These are phyloP conservation scores for Drosophila hamatofila DNA, from an alignment of 2,888 invertebrate genomes.

Conservation along the genomic window DNA sequence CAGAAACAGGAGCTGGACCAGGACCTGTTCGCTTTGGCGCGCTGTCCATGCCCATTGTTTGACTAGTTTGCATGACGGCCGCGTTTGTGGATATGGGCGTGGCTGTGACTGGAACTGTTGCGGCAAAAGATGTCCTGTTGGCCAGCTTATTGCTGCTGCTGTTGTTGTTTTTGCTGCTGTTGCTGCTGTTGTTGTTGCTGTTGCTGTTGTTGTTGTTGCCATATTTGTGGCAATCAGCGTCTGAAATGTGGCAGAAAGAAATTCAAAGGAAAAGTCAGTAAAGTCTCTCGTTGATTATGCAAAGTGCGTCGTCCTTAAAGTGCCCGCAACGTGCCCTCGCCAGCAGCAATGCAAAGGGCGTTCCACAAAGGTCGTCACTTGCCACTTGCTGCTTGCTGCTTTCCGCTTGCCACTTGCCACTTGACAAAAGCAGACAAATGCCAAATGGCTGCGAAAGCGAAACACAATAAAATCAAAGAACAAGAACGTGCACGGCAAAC, in stretches of 20 bases:
- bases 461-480: slow-evolving; percentile 68
- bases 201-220: slow-evolving; percentile 55
- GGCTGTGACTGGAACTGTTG: slow-evolving; percentile 19
- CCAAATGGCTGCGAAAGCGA: slow-evolving; percentile 33
- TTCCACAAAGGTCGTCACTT: slow-evolving; percentile 42
- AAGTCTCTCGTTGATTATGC: slow-evolving; percentile 54
- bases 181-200: slow-evolving; percentile 36
- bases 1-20: not conserved
- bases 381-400: slow-evolving; percentile 22
- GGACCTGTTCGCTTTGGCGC: slow-evolving; percentile 17
- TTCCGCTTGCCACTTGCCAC: slow-evolving; percentile 22
- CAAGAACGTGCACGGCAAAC: slow-evolving; percentile 57
- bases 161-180: slow-evolving; percentile 53
- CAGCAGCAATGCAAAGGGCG: slow-evolving; percentile 13
- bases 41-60: slow-evolving; percentile 32
- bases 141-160: slow-evolving; percentile 53
- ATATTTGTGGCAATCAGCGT: slow-evolving; percentile 68
- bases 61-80: slow-evolving; percentile 59
- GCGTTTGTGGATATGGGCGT: slow-evolving; percentile 31
- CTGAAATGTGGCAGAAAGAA: slow-evolving; percentile 57
- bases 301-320: slow-evolving; percentile 71
- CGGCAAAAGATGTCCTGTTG: slow-evolving; percentile 27
- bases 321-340: slow-evolving; percentile 67
- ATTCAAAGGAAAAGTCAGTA: slow-evolving; percentile 56
- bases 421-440: slow-evolving; percentile 30